These are phyloP conservation scores for Stenodera caucasica DNA, from an alignment of 2,888 invertebrate genomes.

Conservation along the genomic window DNA sequence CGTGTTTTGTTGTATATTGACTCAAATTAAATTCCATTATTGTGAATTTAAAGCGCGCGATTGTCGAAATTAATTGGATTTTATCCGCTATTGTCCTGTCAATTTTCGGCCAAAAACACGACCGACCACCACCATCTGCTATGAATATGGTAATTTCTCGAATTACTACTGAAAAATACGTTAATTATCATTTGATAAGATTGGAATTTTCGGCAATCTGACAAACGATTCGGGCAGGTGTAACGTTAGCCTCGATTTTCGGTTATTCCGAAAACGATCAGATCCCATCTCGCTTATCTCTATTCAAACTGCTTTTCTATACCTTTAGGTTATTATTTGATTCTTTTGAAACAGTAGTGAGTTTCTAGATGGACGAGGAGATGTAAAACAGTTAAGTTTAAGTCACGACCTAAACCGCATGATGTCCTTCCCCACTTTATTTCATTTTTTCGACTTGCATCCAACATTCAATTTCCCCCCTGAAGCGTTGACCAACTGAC, in stretches of 20 bases:
- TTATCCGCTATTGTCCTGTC: background rate
- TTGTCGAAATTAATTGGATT: constrained; percentile 4
- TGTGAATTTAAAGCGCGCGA: too few species aligned
- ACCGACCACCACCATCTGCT: background rate
- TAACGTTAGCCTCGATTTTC: too few species aligned
- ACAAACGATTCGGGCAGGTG: background rate
- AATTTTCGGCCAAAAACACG: background rate
- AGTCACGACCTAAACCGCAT: constrained; percentile 35
- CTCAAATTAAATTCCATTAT: too few species aligned
- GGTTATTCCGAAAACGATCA: too few species aligned
- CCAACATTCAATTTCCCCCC: constrained; percentile 29
- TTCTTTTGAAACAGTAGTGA: background rate
- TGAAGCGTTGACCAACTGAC: constrained; percentile 42
- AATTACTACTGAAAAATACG: background rate
- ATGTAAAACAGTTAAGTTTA: constrained; percentile 16
- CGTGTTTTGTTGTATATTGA: constrained; percentile 12
- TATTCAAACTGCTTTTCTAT: background rate
- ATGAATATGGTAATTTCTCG: background rate
- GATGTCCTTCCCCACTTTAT: constrained; percentile 19
- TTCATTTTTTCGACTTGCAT: background rate
- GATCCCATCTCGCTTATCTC: too few species aligned
- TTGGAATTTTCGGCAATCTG: background rate
- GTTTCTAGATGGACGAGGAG: constrained; percentile 13
- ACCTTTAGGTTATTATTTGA: background rate
- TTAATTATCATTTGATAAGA: background rate